A percentile compares a stretch with the other conserved stretches of the same genome.
Evolutionary conservation across 1,140 invertebrate species (phyloP).

Genomic region (Eriocheir sinensis): DNA sequence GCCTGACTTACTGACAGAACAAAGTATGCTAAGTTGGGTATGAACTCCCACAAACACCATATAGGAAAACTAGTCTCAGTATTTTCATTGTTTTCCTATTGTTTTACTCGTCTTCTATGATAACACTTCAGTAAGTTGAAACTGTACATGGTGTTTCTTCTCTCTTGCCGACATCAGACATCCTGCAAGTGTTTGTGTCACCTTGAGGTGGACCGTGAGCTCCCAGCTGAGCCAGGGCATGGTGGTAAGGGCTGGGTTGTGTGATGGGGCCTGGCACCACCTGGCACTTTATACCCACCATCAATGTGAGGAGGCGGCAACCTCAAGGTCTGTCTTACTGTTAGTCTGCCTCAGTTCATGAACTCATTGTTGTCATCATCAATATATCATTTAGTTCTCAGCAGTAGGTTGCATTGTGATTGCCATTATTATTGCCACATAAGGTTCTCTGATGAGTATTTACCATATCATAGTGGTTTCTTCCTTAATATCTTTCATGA

Average conservation of each 20-base stretch:
- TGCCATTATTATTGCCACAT: too few species aligned
- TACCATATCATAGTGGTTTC: too few species aligned
- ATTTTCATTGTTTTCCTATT: background rate
- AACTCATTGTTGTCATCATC: too few species aligned
- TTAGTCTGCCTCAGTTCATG: too few species aligned
- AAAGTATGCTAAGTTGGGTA: too few species aligned
- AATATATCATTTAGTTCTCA: too few species aligned
- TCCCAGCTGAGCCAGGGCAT: conserved; percentile 51
- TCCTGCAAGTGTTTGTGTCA: conserved; percentile 62
- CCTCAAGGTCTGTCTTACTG: conserved; percentile 62
- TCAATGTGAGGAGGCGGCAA: conserved; percentile 66
- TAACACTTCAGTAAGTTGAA: background rate
- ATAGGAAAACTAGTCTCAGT: too few species aligned
- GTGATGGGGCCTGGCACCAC: conserved; percentile 68
- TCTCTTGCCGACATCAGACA: background rate
- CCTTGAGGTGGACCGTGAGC: conserved; percentile 67
- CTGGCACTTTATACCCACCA: conserved; percentile 67
- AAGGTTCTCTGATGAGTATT: too few species aligned
- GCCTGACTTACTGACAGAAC: too few species aligned
- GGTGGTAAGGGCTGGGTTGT: conserved; percentile 54
- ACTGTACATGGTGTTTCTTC: background rate
- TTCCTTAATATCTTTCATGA: too few species aligned
- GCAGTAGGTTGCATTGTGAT: too few species aligned
- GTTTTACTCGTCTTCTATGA: background rate
- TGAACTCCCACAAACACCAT: too few species aligned